Percentiles rank a stretch among this genome's conserved stretches.
Conservation (phyloP, 2,113 vertebrate species). For the Candoia aspera region DNA sequence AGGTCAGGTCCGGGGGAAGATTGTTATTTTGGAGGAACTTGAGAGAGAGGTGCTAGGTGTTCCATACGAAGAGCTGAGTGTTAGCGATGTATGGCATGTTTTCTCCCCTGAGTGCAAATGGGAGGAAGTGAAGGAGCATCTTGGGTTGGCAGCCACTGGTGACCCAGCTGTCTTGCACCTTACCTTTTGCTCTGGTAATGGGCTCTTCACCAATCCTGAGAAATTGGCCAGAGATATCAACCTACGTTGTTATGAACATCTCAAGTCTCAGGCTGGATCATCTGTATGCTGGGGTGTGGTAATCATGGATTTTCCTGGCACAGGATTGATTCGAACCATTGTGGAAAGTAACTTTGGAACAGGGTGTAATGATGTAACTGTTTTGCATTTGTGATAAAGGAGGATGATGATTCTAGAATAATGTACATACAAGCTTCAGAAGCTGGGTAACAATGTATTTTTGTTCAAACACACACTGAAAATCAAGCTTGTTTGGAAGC, state of each 20-base stretch:
- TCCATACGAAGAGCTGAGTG: conserved; percentile 76
- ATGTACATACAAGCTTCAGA: background rate
- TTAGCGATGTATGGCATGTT: conserved; percentile 82
- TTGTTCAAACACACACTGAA: background rate
- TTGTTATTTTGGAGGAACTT: conserved; percentile 80
- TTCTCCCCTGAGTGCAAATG: conserved; percentile 77
- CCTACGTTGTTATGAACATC: conserved; percentile 70
- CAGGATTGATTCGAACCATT: conserved; percentile 74
- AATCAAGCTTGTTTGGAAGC: background rate
- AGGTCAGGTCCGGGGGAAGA: conserved; percentile 77
- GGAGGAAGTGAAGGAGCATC: conserved; percentile 71
- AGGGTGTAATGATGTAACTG: background rate
- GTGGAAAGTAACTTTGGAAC: conserved; percentile 71
- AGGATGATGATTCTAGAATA: background rate
- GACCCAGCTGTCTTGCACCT: conserved; percentile 74
- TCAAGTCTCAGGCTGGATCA: conserved; percentile 50
- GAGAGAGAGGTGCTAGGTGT: conserved; percentile 77
- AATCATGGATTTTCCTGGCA: conserved; percentile 80
- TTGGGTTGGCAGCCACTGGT: conserved; percentile 68
- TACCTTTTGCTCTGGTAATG: conserved; percentile 81
- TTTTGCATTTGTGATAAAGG: background rate
- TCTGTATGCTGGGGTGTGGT: conserved; percentile 77
- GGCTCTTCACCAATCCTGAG: conserved; percentile 77
- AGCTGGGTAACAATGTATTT: background rate
- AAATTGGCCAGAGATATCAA: conserved; percentile 76